Conservation (phyloP, 2,797 vertebrate species). For the Odontamblyopus rebecca region DNA sequence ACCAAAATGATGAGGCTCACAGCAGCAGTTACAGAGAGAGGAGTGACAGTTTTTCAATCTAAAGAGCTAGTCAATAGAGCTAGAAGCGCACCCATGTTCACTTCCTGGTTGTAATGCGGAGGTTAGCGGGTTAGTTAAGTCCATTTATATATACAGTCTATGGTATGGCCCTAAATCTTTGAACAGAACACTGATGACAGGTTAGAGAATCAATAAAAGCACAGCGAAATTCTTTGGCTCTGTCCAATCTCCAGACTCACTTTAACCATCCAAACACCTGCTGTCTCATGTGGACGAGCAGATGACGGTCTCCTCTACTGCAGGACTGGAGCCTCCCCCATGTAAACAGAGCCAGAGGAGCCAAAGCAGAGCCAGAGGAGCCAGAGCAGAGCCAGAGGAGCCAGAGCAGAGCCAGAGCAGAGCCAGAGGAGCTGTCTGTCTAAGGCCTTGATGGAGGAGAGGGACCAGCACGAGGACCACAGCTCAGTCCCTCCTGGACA, state of each 20-base stretch:
- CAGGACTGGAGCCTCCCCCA: constrained; percentile 66
- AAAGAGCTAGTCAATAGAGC: too few species aligned
- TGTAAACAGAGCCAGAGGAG: constrained; percentile 54
- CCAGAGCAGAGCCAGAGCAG: too few species aligned
- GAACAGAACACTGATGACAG: too few species aligned
- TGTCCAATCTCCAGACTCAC: background rate
- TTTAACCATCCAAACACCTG: constrained; percentile 37
- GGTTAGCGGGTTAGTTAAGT: too few species aligned
- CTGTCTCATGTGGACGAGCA: constrained; percentile 65
- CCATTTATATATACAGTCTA: too few species aligned
- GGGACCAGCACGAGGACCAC: constrained; percentile 61
- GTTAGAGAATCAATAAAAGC: too few species aligned
- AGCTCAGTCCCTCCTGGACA: constrained; percentile 60
- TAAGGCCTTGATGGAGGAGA: constrained; percentile 50
- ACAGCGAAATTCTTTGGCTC: constrained; percentile 19
- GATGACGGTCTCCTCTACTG: constrained; percentile 52
- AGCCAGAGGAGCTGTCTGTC: constrained; percentile 28
- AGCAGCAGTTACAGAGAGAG: too few species aligned
- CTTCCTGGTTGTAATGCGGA: too few species aligned
- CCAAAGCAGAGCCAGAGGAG: constrained; percentile 51
- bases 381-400: constrained; percentile 51
- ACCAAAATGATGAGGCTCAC: too few species aligned
- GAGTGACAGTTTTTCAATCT: too few species aligned
- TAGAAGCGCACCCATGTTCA: too few species aligned
- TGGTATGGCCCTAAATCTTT: too few species aligned